These are phyloP conservation scores for Pachymerium ferrugineum DNA, from an alignment of 2,888 invertebrate genomes.

Conservation along the genomic window DNA sequence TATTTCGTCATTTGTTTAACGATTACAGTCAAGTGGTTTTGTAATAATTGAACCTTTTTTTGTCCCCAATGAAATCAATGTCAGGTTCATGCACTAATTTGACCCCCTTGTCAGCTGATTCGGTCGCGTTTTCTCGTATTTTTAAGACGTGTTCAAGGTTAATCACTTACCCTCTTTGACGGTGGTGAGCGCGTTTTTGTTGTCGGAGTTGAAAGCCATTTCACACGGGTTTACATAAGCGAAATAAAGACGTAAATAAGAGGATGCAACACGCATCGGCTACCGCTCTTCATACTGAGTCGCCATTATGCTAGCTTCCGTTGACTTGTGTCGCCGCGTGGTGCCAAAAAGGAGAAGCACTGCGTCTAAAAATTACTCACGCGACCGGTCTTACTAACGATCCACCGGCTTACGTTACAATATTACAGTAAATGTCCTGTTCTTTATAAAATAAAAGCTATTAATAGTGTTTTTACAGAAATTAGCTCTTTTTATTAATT, in stretches of 20 bases:
- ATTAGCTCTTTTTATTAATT: no score
- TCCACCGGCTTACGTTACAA: not conserved
- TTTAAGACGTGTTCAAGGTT: not conserved
- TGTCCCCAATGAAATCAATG: not conserved
- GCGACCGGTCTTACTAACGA: not conserved
- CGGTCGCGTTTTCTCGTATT: not conserved
- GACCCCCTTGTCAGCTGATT: not conserved
- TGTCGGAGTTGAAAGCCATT: not conserved
- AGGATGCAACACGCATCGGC: not conserved
- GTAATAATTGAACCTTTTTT: no score
- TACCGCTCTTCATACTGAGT: not conserved
- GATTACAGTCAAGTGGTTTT: no score
- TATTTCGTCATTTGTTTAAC: not conserved
- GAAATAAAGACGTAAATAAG: constrained; percentile 6
- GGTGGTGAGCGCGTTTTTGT: not conserved
- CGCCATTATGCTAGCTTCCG: not conserved
- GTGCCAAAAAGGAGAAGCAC: no score
- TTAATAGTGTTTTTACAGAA: no score
- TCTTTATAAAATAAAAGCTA: no score
- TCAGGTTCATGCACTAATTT: not conserved
- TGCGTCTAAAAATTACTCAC: not conserved
- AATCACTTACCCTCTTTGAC: not conserved
- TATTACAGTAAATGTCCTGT: no score
- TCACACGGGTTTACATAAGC: not conserved
- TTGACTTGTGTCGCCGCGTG: not conserved